Base-by-base conservation (phyloP, 2,888 invertebrate genomes). In the Trachelus iudaicus region DNA sequence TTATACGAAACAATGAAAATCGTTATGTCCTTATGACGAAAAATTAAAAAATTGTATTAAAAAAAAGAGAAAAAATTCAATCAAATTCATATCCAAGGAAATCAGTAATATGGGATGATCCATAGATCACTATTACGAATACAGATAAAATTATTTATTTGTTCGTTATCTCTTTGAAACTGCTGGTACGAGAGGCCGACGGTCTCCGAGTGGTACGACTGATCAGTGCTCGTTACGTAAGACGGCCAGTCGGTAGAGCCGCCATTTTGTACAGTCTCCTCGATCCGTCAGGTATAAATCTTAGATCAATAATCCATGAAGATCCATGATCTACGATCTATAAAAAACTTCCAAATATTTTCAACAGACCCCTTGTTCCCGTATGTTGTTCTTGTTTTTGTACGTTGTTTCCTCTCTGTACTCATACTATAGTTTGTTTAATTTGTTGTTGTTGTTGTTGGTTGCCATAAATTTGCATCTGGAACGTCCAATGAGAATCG, bases 211-310 rank as follows among this genome's bases (percentile, higher is more conserved):
- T 86, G 88, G 86, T 87, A 87, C 87, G 83, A 81, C 85, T 87
- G 86, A 87, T 88, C 86, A 80, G 83, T 81, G 81, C 85, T 86
- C 82, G 85, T 88, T 88, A 87, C 87, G 87, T 85, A 88, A 87
- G 83, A 71, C 23, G 23, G 23, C 9, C 56, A 56, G 23, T 56
- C 56, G 4, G 23, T 56, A 56, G 23, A 23, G 56, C 9, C 56
- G 56, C 56, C 56, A 56, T 56, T 56, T 56, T 56, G 23, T 15
- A 23, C 56, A 56, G 56, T 56, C 23, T 23, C 9, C 56, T 23
- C 56, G 56, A 1, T 23, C 56, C 23, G 23, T 56, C 23, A 56
- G 56, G 56, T 56, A 23, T 56, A 56, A 56, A 56, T 56, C 56
- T 56, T 9, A 3, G 56, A 56, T 56, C 56, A 56, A 23, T 23